Percentiles rank a stretch among this genome's conserved stretches.
Evolutionary conservation across 2,113 vertebrate genomes (phyloP).

Genomic region (Pelodiscus sinensis): DNA sequence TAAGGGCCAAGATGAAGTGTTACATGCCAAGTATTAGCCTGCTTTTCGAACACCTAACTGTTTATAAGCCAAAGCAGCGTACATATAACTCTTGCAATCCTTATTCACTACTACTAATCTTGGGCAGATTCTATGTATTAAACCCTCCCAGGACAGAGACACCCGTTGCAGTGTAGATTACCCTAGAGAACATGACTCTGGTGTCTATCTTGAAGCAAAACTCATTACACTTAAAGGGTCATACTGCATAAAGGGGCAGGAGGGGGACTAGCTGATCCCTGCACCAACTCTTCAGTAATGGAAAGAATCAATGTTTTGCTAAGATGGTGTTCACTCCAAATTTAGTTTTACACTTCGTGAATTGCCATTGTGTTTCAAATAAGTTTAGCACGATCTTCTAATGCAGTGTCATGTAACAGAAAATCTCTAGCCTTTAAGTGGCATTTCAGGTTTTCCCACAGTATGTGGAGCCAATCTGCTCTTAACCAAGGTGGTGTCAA

Average conservation of each 20-base stretch:
- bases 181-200: neutral
- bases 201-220: neutral
- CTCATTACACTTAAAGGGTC: neutral
- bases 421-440: neutral
- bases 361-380: neutral
- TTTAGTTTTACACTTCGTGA: neutral
- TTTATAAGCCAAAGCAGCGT: neutral
- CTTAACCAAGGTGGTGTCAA: neutral
- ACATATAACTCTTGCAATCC: neutral
- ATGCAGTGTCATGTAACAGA: rapidly evolving
- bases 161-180: neutral
- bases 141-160: neutral
- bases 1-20: neutral
- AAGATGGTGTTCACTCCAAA: neutral
- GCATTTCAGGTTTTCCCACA: neutral
- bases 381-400: neutral
- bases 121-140: neutral
- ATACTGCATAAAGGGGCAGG: neutral
- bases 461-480: neutral
- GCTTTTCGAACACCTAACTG: neutral
- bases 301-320: neutral
- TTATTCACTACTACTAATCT: neutral
- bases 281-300: neutral
- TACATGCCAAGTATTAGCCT: neutral
- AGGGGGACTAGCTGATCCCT: neutral